These are phyloP conservation scores for Hybognathus amarus DNA, from an alignment of 2,797 vertebrate species.

Conservation along the genomic window DNA sequence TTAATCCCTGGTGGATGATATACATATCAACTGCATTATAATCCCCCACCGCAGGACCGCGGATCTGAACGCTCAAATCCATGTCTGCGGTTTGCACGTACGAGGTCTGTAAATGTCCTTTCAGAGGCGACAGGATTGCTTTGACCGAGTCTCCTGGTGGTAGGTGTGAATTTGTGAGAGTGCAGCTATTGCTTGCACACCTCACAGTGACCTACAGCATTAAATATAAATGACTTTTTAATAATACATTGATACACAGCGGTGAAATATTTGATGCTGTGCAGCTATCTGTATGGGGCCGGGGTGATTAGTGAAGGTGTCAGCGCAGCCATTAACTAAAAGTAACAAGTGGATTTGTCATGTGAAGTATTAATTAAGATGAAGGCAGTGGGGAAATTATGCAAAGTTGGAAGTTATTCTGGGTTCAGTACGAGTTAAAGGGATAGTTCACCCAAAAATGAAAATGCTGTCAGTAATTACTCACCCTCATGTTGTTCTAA, in stretches of 20 bases:
- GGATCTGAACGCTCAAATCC: slow-evolving; percentile 8
- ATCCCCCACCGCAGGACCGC: slow-evolving; percentile 35
- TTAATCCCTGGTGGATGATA: slow-evolving; percentile 46
- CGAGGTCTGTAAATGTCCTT: background rate
- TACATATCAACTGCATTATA: slow-evolving; percentile 55
- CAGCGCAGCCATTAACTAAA: slow-evolving; percentile 46
- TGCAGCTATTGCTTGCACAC: slow-evolving; percentile 45
- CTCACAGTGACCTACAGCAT: slow-evolving; percentile 50
- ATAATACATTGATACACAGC: slow-evolving; percentile 57
- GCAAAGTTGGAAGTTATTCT: background rate
- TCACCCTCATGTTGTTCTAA: too few relatives aligned
- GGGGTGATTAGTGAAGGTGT: slow-evolving; percentile 53
- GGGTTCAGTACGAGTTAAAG: background rate
- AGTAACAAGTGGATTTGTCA: slow-evolving; percentile 49
- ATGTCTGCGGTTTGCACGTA: background rate
- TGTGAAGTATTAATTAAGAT: slow-evolving; percentile 26
- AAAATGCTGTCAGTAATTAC: too few relatives aligned
- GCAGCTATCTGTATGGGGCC: slow-evolving; percentile 33
- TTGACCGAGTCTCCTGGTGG: slow-evolving; percentile 3
- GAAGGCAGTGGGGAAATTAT: slow-evolving; percentile 13
- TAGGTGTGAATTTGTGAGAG: slow-evolving; percentile 21
- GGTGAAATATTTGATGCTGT: slow-evolving; percentile 53
- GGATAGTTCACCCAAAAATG: too few relatives aligned
- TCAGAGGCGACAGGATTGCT: slow-evolving; percentile 8
- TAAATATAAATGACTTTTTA: slow-evolving; percentile 63